phyloP scores from a whole-genome alignment of 2,113 vertebrate genomes.

The Verasper variegatus region DNA sequence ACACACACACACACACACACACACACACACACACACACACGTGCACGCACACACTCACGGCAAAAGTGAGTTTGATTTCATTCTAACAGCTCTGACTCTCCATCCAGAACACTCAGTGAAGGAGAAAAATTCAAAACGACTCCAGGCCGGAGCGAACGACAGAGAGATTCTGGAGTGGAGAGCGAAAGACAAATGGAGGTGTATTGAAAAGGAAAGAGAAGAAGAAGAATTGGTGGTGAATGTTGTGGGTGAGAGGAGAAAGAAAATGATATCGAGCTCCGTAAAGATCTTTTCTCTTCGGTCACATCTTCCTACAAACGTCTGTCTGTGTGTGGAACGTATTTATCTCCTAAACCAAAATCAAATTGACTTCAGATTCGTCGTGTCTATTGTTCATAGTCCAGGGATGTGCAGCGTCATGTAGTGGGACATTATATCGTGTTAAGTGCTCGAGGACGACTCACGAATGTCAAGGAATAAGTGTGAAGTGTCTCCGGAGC shows the following conservation, averaged over 20 bases:
- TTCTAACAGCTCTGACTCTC: constrained; percentile 53
- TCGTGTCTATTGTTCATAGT: too few relatives aligned
- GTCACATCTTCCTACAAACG: not conserved
- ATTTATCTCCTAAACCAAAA: too few relatives aligned
- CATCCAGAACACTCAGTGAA: constrained; percentile 54
- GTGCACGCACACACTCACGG: not conserved
- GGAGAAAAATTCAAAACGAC: constrained; percentile 42
- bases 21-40: not conserved
- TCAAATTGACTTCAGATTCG: too few relatives aligned
- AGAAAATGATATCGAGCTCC: constrained; percentile 4
- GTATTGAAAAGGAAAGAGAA: not conserved
- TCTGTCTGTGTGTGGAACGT: too few relatives aligned
- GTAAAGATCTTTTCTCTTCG: not conserved
- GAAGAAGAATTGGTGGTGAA: not conserved
- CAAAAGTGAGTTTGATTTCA: constrained; percentile 55
- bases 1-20: constrained; percentile 10
- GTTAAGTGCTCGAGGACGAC: too few relatives aligned
- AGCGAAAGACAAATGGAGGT: constrained; percentile 18
- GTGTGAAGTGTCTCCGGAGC: too few relatives aligned
- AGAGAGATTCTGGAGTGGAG: not conserved
- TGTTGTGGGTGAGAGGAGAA: too few relatives aligned
- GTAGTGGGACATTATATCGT: too few relatives aligned
- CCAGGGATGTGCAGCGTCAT: too few relatives aligned
- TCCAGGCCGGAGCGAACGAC: not conserved
- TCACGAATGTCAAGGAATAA: too few relatives aligned